Percentiles rank a stretch among this genome's conserved stretches.
These are phyloP conservation scores for Zaprionus vittiger DNA, from an alignment of 1,140 invertebrate species.

Conservation along the genomic window DNA sequence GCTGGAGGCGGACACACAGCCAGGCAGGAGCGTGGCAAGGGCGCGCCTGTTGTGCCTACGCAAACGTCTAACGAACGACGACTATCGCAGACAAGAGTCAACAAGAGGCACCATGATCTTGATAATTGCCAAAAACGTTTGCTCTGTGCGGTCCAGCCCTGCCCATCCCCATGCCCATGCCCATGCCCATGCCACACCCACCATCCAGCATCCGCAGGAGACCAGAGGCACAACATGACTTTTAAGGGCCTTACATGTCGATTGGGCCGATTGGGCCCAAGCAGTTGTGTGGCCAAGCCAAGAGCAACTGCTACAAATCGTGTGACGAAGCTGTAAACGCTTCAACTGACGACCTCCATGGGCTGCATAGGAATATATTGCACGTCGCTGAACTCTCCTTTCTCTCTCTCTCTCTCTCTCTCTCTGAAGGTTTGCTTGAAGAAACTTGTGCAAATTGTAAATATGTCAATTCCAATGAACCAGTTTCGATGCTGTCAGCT, in stretches of 20 bases:
- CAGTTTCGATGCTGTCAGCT: not conserved
- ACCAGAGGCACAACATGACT: slow-evolving; percentile 62
- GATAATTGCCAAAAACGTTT: slow-evolving; percentile 75
- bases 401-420: too few species aligned
- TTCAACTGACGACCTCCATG: slow-evolving; percentile 31
- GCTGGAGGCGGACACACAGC: not conserved
- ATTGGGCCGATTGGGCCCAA: slow-evolving; percentile 64
- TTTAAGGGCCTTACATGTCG: slow-evolving; percentile 82
- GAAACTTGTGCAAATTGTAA: slow-evolving; percentile 1
- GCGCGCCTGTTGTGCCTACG: slow-evolving; percentile 43
- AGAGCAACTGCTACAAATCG: slow-evolving; percentile 49
- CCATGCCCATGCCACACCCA: slow-evolving; percentile 56
- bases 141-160: slow-evolving; percentile 47
- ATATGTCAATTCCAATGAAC: slow-evolving; percentile 8
- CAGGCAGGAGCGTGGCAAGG: slow-evolving; percentile 20
- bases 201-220: slow-evolving; percentile 37
- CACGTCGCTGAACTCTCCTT: not conserved
- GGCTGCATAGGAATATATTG: not conserved
- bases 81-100: slow-evolving; percentile 63
- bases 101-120: slow-evolving; percentile 71
- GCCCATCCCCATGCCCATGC: slow-evolving; percentile 15
- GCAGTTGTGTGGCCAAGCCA: slow-evolving; percentile 57
- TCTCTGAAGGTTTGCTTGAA: not conserved
- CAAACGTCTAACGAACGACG: slow-evolving; percentile 68
- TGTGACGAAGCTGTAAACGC: slow-evolving; percentile 53